These are phyloP conservation scores for Sesamia inferens DNA, from an alignment of 2,888 invertebrate genomes.

Conservation along the genomic window DNA sequence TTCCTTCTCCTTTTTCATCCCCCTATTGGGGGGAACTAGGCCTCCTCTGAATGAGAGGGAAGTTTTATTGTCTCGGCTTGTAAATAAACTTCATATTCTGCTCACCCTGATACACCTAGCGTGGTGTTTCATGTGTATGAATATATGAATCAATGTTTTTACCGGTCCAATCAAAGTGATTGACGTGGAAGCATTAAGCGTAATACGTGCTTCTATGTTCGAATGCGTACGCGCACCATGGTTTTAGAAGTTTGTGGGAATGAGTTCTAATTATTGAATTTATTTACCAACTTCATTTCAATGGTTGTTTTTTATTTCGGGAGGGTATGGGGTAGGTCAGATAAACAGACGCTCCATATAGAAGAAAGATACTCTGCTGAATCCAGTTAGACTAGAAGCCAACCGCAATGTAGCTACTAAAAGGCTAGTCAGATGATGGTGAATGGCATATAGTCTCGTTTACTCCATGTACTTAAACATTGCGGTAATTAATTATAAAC, in stretches of 20 bases:
- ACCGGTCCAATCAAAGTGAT: constrained; percentile 81
- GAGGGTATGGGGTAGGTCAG: not conserved
- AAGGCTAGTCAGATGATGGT: not conserved
- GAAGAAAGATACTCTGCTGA: not conserved
- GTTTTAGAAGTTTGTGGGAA: constrained; percentile 21
- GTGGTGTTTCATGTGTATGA: constrained; percentile 46
- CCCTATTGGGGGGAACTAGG: no score
- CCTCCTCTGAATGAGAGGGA: no score
- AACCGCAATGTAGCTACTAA: not conserved
- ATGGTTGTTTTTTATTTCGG: not conserved
- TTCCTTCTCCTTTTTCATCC: no score
- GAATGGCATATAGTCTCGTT: not conserved
- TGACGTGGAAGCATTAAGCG: constrained; percentile 84
- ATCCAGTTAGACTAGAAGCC: not conserved
- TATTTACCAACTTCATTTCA: not conserved
- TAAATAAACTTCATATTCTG: not conserved
- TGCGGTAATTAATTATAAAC: not conserved
- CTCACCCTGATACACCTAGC: constrained; percentile 18
- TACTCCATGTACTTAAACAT: not conserved
- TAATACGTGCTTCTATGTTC: constrained; percentile 79
- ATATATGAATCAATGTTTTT: constrained; percentile 80
- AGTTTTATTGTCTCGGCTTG: not conserved
- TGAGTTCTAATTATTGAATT: not conserved
- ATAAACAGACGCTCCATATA: not conserved
- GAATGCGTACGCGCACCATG: constrained; percentile 69